Conservation (phyloP, 2,888 invertebrate species). For the Dryadula phaetusa region DNA sequence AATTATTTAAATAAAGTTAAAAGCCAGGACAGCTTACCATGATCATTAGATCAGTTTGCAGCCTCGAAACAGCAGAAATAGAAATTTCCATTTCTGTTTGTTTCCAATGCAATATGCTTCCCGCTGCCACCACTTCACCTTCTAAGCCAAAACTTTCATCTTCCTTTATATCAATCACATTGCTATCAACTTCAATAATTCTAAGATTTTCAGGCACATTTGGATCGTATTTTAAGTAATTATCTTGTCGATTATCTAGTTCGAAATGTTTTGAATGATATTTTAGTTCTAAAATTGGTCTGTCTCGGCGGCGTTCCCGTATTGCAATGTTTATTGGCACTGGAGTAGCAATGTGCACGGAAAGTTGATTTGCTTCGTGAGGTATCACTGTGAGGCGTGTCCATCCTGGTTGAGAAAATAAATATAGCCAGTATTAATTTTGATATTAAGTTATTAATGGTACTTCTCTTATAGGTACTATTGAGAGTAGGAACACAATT, state of each 20-base stretch:
- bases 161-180: slow-evolving; percentile 74
- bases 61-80: slow-evolving; percentile 65
- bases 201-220: slow-evolving; percentile 76
- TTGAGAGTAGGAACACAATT: too few species aligned
- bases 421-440: neutral
- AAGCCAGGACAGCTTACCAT: slow-evolving; percentile 72
- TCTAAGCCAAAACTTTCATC: slow-evolving; percentile 60
- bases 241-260: slow-evolving; percentile 62
- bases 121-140: slow-evolving; percentile 70
- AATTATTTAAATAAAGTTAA: neutral
- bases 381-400: slow-evolving; percentile 71
- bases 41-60: slow-evolving; percentile 74
- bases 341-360: slow-evolving; percentile 69
- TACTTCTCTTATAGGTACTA: too few species aligned
- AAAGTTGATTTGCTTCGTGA: slow-evolving; percentile 70
- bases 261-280: slow-evolving; percentile 65
- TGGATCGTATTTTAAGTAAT: slow-evolving; percentile 75
- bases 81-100: slow-evolving; percentile 68
- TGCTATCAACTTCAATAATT: slow-evolving; percentile 73
- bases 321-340: slow-evolving; percentile 67
- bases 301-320: slow-evolving; percentile 68
- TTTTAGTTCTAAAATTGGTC: slow-evolving; percentile 67
- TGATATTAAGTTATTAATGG: too few species aligned
- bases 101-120: slow-evolving; percentile 67
- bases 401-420: slow-evolving; percentile 60